Base-by-base conservation (phyloP, 2,113 vertebrate genomes). In the Calyptommatus sinebrachiatus region DNA sequence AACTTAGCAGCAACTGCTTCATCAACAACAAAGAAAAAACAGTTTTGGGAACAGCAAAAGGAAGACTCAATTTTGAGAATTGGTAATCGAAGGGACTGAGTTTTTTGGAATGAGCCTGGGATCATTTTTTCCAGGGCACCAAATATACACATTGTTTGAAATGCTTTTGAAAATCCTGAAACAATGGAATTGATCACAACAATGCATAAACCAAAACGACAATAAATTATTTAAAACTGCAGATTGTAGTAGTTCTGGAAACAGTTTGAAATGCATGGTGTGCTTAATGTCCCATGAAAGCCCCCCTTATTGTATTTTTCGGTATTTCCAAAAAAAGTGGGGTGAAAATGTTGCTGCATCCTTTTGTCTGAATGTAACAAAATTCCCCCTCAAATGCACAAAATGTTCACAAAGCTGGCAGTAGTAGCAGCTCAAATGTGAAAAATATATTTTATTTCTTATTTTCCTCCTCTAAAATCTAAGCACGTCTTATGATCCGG, bases 171-270 rank as follows among this genome's bases (percentile, higher is more conserved):
- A 76, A 73, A 81, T 57, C 22, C 26, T 46, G 83, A 65, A 86
- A 35, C 48, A 77, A 75, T 41, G 50, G 77, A 57, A 80, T 45
- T 57, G 63, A 20, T 81, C 69, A 61, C 18, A n/a, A 29, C 41
- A 50, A 29, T 75, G 28, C 65, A 60, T 60, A 74, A 81, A 69
- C 73, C 20, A 22, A 28, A 61, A 75, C 48, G 46, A 45, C 53
- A 73, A 82, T 83, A 88, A 88, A 86, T 69, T 80, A 82, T 82
- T 82, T 3, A 67, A 90, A 85, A 87, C 35, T 50, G 81, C 65
- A 84, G 84, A 70, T 67, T 57, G 14, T 57, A 81, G 65, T 41
- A 79, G 12, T 31, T 77, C n/a, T 73, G 29, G 16, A 76, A 81
- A 74, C 60, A 22, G 9, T 82, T 82, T 41, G 67, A 65, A 70